phyloP scores from a whole-genome alignment of 2,113 vertebrate species.

The Peromyscus leucopus region DNA sequence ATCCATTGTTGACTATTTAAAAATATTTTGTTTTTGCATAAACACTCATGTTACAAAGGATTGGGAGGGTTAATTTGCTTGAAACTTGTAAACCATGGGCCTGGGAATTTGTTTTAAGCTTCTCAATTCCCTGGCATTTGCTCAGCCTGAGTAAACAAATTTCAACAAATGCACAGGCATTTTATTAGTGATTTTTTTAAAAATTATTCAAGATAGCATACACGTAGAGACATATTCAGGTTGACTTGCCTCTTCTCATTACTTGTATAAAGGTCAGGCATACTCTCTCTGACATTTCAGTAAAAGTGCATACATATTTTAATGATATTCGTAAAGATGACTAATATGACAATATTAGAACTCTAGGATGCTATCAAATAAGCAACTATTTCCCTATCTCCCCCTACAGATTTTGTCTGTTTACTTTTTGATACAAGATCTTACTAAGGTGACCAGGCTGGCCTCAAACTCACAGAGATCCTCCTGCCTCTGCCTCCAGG shows the following conservation, averaged over 20 bases:
- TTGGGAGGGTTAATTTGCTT: not conserved
- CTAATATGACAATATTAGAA: not conserved
- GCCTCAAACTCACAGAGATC: not conserved
- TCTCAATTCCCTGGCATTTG: not conserved
- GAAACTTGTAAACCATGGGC: not conserved
- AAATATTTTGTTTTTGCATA: not conserved
- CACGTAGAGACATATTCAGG: not conserved
- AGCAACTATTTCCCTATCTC: not conserved
- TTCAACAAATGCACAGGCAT: not conserved
- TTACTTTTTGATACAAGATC: not conserved
- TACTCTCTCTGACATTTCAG: not conserved
- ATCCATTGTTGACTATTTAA: not conserved
- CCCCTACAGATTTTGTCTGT: not conserved
- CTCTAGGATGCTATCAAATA: slow-evolving; percentile 6
- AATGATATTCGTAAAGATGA: not conserved
- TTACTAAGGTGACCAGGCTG: not conserved
- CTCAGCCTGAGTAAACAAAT: not conserved
- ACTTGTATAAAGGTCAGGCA: not conserved
- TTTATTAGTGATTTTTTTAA: not conserved
- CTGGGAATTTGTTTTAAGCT: not conserved
- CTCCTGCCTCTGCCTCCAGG: not conserved
- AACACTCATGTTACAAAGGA: not conserved
- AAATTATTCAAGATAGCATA: slow-evolving; percentile 13
- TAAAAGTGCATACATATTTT: not conserved
- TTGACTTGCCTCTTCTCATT: slow-evolving; percentile 27